Base-by-base conservation (phyloP, 2,888 invertebrate species). In the Blastobasis adustella region DNA sequence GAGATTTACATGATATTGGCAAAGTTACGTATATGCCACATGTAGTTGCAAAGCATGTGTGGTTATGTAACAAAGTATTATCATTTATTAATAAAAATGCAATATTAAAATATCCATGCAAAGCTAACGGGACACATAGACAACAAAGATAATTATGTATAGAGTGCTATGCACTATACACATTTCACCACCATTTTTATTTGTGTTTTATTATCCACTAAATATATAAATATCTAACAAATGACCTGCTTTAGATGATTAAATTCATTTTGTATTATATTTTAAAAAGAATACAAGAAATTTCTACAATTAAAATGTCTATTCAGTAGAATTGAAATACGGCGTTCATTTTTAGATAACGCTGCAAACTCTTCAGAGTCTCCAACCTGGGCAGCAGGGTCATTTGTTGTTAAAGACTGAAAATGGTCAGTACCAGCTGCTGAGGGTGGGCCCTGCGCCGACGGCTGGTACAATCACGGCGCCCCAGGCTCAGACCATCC, bases 351-450 rank as follows among this genome's bases (percentile, higher is more conserved):
- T 91, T 90, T 92, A 95, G 93, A 94, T 96, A 89, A 96, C 96
- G 71, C 91, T 96, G 85, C 95, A 96, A 90, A 91, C 95, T 75
- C 91, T 96, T 71, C 95, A 95, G 83, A 93, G 94, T 77, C 91
- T 96, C 63, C 96, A 95, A 89, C 93, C 95, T 64, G 94, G 95
- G 78, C 95, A 96, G 82, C 96, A 95, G 84, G 95, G 97, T 80
- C 91, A 92, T 84, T 91, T 98, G 81, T 92, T 98, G 78, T 91
- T 98, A 82, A 98, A 97, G 91, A 98, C 98, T 76, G 98, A 98
- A 90, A 97, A 96, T 90, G 98, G 98, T 74, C 96, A 97, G 84
- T 96, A 95, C 87, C 97, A 98, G 86, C 90, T 98, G 80, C 90
- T 98, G 76, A 93, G 97, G 80, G 95, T 96, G 69, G 95, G 95